A percentile compares a stretch with the other conserved stretches of the same genome.
Evolutionary conservation across 2,113 vertebrate species (phyloP).

Genomic region (Microcebus lehilahytsara): DNA sequence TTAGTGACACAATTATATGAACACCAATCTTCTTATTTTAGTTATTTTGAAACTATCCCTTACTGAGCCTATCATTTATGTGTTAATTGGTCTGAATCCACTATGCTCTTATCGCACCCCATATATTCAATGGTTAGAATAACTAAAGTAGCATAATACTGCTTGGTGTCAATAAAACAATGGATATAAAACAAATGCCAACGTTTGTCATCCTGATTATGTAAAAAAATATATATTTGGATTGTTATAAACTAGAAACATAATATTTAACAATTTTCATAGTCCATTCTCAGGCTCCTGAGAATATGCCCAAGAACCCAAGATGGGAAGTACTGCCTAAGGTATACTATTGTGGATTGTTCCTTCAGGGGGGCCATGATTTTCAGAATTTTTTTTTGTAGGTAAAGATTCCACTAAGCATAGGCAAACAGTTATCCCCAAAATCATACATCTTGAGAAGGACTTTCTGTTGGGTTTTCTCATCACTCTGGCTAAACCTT

Average conservation of each 20-base stretch:
- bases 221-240: too few species aligned
- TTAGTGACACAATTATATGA: background rate
- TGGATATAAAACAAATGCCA: too few species aligned
- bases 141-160: background rate
- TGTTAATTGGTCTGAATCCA: background rate
- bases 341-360: background rate
- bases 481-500: background rate
- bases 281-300: too few species aligned
- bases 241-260: too few species aligned
- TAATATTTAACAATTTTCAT: too few species aligned
- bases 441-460: background rate
- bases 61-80: background rate
- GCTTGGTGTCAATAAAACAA: background rate
- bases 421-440: constrained; percentile 31
- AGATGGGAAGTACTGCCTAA: too few species aligned
- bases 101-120: background rate
- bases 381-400: background rate
- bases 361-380: background rate
- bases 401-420: background rate
- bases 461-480: constrained; percentile 28
- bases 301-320: too few species aligned
- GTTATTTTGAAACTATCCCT: background rate
- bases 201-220: too few species aligned
- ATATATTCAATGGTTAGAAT: background rate
- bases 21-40: background rate